Conservation (phyloP, 2,797 vertebrate genomes). For the Sphenopsis melanotis region DNA sequence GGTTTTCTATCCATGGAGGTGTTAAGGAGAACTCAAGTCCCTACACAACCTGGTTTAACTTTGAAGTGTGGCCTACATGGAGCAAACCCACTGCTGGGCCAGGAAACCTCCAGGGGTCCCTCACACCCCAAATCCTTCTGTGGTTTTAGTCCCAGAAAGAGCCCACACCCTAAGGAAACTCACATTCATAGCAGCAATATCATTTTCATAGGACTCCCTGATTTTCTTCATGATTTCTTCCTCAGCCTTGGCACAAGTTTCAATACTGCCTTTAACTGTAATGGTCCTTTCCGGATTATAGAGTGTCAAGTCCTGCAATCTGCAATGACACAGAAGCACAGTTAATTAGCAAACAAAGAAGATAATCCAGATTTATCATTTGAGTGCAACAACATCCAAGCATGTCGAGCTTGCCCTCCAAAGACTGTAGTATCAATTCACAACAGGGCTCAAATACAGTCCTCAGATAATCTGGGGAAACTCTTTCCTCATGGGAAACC, state of each 20-base stretch:
- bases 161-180: conserved; percentile 45
- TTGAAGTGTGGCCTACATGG: accelerated
- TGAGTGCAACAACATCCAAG: not conserved
- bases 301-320: conserved; percentile 94
- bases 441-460: not conserved
- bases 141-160: not conserved
- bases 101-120: not conserved
- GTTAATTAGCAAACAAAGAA: not conserved
- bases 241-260: conserved; percentile 88
- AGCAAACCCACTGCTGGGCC: not conserved
- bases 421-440: not conserved
- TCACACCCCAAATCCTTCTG: not conserved
- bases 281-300: conserved; percentile 98
- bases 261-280: conserved; percentile 90
- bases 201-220: conserved; percentile 95
- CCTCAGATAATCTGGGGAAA: not conserved
- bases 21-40: not conserved
- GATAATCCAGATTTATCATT: not conserved
- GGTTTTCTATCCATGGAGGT: not conserved
- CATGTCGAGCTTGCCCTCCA: not conserved
- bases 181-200: conserved; percentile 98
- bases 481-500: not conserved
- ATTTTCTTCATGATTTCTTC: conserved; percentile 99
- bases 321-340: conserved; percentile 55
- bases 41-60: not conserved